A percentile compares a stretch with the other conserved stretches of the same genome.
phyloP scores from a whole-genome alignment of 2,888 invertebrate species.

The Glaucopsyche alexis region DNA sequence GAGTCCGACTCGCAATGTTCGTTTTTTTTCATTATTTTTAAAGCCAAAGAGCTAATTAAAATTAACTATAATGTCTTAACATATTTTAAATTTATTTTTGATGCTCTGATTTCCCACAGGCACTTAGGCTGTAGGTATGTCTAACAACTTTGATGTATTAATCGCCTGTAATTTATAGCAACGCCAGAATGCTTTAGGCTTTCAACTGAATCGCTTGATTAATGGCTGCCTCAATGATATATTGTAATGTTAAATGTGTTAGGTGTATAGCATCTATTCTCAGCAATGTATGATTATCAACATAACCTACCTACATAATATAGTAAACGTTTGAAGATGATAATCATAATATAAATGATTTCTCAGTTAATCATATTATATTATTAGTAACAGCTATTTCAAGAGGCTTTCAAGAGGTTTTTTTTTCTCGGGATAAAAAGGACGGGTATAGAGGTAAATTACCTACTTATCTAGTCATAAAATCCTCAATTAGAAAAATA shows the following conservation, averaged over 20 bases:
- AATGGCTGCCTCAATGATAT: constrained; percentile 11
- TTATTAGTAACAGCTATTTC: no score
- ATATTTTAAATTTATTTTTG: no score
- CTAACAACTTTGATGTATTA: constrained; percentile 23
- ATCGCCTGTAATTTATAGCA: constrained; percentile 19
- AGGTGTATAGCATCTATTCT: constrained; percentile 1
- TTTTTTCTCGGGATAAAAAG: no score
- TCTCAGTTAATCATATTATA: no score
- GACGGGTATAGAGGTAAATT: no score
- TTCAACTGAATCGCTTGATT: constrained; percentile 24
- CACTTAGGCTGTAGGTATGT: not conserved
- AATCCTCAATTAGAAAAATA: no score
- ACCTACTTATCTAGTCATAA: no score
- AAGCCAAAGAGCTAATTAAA: no score
- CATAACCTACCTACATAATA: not conserved
- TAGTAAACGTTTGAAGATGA: not conserved
- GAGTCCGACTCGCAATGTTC: no score
- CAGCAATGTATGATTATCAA: not conserved
- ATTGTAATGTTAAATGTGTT: constrained; percentile 15
- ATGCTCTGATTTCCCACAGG: not conserved
- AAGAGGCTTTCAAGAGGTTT: no score
- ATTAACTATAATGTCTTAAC: no score
- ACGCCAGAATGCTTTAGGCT: constrained; percentile 11
- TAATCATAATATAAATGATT: not conserved
- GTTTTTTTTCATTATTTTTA: no score